These are phyloP conservation scores for Stenurella melanura DNA, from an alignment of 2,888 invertebrate genomes.

Conservation along the genomic window DNA sequence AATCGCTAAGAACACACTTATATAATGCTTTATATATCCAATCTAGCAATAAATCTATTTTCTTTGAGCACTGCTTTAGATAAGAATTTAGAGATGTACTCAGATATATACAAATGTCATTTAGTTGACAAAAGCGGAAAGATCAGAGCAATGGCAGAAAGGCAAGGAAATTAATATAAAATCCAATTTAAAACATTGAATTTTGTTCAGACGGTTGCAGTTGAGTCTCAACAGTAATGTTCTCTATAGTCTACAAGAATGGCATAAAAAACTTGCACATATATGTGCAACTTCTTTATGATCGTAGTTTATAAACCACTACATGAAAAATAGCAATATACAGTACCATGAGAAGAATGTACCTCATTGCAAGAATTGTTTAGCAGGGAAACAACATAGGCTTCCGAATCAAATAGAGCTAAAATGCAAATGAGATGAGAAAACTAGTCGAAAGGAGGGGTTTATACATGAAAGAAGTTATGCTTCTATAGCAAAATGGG, in stretches of 20 bases:
- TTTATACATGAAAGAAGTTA: not conserved
- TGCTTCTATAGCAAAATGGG: too few species aligned
- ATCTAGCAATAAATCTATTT: conserved; percentile 1
- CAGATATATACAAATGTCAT: not conserved
- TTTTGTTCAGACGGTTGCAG: too few species aligned
- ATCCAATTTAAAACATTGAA: too few species aligned
- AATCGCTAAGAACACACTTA: not conserved
- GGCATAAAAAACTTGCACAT: not conserved
- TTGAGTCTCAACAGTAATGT: not conserved
- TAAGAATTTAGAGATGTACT: not conserved
- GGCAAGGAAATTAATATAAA: too few species aligned
- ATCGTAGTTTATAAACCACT: too few species aligned
- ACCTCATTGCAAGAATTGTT: not conserved
- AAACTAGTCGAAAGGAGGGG: not conserved
- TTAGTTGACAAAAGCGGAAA: not conserved
- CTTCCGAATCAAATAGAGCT: not conserved
- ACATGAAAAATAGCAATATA: conserved; percentile 9
- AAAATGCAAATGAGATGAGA: not conserved
- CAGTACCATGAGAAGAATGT: not conserved
- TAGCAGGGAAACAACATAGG: not conserved
- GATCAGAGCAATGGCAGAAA: not conserved
- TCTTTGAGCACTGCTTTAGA: not conserved
- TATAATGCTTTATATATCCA: not conserved
- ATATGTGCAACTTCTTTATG: too few species aligned
- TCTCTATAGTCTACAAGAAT: not conserved